These are phyloP conservation scores for Rousettus leschenaultii DNA, from an alignment of 2,113 vertebrate genomes.

Conservation along the genomic window DNA sequence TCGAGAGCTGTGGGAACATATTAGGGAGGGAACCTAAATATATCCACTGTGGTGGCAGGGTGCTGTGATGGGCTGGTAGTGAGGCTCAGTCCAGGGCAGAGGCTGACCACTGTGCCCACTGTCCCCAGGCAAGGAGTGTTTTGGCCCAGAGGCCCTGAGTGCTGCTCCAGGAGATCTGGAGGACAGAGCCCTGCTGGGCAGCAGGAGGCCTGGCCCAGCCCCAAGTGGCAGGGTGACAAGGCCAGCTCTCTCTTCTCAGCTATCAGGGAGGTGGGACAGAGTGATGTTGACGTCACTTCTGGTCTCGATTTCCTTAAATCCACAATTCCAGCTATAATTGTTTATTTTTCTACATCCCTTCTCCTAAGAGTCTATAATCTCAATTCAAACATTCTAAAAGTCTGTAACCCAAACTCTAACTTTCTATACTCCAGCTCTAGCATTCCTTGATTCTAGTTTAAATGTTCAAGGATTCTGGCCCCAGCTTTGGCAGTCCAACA, in stretches of 20 bases:
- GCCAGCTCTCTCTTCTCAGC: background rate
- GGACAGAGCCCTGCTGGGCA: background rate
- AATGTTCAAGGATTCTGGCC: background rate
- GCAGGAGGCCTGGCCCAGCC: background rate
- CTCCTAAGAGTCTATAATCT: background rate
- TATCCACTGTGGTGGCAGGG: background rate
- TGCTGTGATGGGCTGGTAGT: background rate
- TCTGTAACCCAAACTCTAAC: background rate
- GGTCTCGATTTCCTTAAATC: background rate
- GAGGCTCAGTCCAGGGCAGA: background rate
- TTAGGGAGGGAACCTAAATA: constrained; percentile 56
- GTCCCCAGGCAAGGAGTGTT: background rate
- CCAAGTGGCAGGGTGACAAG: background rate
- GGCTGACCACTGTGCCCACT: background rate
- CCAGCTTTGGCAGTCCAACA: background rate
- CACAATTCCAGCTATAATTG: background rate
- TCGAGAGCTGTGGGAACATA: constrained; percentile 53
- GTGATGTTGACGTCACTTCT: background rate
- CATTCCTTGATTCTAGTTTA: background rate
- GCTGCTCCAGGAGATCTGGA: background rate
- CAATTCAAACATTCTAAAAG: constrained; percentile 22
- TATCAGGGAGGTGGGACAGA: background rate
- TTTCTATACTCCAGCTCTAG: background rate
- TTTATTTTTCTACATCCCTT: background rate
- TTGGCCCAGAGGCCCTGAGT: background rate